Percentiles rank a stretch among this genome's conserved stretches.
Conservation (phyloP, 2,113 vertebrate genomes). For the Narcine bancroftii region DNA sequence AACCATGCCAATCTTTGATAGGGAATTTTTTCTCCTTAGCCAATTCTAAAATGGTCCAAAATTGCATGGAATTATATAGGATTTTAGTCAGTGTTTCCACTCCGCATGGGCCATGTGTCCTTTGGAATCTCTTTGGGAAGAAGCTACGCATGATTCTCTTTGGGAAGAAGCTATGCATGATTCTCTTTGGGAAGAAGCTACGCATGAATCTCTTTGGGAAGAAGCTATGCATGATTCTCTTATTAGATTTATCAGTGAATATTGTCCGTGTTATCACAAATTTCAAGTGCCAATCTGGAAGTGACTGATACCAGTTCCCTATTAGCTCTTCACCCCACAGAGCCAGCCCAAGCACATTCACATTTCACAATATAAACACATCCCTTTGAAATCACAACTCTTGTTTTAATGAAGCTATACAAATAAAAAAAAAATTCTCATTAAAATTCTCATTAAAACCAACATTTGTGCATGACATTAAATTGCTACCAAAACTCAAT, state of each 20-base stretch:
- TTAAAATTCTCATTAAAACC: constrained; percentile 34
- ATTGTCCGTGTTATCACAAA: too few species aligned
- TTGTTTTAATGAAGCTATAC: constrained; percentile 18
- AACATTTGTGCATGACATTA: constrained; percentile 25
- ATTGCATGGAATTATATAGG: neutral
- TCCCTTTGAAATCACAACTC: neutral
- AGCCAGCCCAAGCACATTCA: neutral
- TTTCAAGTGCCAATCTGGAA: too few species aligned
- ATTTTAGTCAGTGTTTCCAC: neutral
- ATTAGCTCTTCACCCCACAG: neutral
- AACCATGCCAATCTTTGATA: too few species aligned
- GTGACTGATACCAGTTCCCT: neutral
- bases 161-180: too few species aligned
- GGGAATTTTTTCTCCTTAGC: too few species aligned
- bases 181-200: neutral
- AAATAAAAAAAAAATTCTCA: constrained; percentile 29
- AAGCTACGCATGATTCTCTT: neutral
- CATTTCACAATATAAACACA: neutral
- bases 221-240: too few species aligned
- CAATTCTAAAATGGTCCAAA: neutral
- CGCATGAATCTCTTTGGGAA: neutral
- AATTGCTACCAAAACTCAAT: constrained; percentile 19
- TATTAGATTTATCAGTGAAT: too few species aligned
- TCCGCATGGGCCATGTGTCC: neutral
- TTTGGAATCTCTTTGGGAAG: neutral